Base-by-base conservation (phyloP, 2,113 vertebrate species). In the Apeltes quadracus region DNA sequence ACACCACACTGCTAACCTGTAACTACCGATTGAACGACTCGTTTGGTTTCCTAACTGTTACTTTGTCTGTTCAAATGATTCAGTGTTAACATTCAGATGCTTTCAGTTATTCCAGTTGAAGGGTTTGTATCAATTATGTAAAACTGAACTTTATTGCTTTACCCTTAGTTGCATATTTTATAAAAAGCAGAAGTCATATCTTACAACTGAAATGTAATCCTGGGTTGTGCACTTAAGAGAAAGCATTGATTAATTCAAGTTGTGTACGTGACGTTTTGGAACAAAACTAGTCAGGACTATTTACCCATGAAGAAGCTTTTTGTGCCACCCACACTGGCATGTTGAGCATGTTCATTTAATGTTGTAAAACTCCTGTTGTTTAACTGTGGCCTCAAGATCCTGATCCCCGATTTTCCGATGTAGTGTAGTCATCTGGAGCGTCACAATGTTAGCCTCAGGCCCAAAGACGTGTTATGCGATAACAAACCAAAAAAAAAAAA, bases 21-120 rank as follows among this genome's bases (percentile, higher is more conserved):
- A 83, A 78, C 88, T 72, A 83, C 65, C 67, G 43, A 75, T 55
- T 48, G 78, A 90, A 88, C 79, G 71, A 81, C 55, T 65, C 25
- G 44, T 79, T 84, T 82, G 79, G 63, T 59, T 78, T 81, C 62
- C 32, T 43, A 74, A 70, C 39, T 13, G 58, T 81, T 81, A 69
- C 69, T 85, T 85, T 76, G 63, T 67, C 76, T 62, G 61, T 59
- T 83, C 66, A 75, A 79, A 66, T 79, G 50, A 78, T 84, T 75
- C 68, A 10, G 48, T 66, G 68, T 64, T n/a, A n/a, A 61, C 72
- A 22, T 53, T 48, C 22, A 48, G 39, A 65, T 69, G 66, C 27
- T 79, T 59, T 46, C 44, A 10, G 38, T 57, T 25, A 67, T 27
- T 67, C 38, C 2, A 69, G 55, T 44, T 16, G 34, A 71, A 36